Conservation (phyloP, 2,797 vertebrate species). For the Oreochromis grahami region DNA sequence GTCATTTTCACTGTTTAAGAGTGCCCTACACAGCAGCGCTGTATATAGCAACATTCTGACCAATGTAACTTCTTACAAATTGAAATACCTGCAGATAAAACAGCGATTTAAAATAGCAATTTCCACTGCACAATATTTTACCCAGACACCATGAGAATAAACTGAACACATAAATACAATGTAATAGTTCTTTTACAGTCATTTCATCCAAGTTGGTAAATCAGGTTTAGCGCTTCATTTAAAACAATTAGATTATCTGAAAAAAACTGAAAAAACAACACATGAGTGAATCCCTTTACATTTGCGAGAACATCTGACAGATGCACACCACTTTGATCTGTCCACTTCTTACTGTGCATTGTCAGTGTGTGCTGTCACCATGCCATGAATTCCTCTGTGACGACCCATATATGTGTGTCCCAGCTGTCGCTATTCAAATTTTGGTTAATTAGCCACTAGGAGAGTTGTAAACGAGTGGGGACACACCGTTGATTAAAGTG, state of each 20-base stretch:
- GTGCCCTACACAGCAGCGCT: not conserved
- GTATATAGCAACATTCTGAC: not conserved
- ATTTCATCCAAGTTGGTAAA: not conserved
- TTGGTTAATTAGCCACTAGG: constrained; percentile 60
- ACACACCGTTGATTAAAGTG: constrained; percentile 59
- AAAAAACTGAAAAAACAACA: not conserved
- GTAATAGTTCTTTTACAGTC: not conserved
- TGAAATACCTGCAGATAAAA: not conserved
- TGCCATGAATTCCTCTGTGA: constrained; percentile 15
- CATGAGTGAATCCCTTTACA: not conserved
- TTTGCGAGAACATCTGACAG: not conserved
- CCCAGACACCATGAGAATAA: not conserved
- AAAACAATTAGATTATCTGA: not conserved
- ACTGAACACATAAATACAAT: not conserved
- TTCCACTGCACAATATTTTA: not conserved
- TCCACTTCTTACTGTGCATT: not conserved
- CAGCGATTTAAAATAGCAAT: not conserved
- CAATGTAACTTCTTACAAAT: not conserved
- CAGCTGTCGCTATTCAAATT: constrained; percentile 30
- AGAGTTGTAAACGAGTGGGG: constrained; percentile 57
- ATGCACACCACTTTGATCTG: not conserved
- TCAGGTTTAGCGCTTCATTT: not conserved
- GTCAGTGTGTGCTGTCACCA: not conserved
- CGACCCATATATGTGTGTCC: constrained; percentile 5
- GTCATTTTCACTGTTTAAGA: not conserved